Percentiles rank a stretch among this genome's conserved stretches.
Evolutionary conservation across 2,888 invertebrate genomes (phyloP).

Genomic region (Leptura quadrifasciata): DNA sequence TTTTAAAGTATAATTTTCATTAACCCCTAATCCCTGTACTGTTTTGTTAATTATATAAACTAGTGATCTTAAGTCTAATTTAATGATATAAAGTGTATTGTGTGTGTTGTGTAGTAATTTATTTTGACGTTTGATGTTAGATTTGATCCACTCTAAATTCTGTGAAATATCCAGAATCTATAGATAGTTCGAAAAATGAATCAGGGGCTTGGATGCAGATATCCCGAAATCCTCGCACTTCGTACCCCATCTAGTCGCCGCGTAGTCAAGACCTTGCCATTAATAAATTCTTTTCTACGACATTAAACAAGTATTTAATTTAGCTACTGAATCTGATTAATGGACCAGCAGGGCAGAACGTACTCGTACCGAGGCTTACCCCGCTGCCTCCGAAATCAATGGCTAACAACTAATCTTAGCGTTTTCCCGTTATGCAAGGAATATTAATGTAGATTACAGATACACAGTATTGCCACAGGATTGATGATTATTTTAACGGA

Average conservation of each 20-base stretch:
- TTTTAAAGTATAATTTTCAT: no score
- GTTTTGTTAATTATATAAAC: no score
- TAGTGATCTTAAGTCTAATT: no score
- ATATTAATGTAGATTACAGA: not conserved
- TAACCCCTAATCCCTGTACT: no score
- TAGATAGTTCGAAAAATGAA: conserved; percentile 11
- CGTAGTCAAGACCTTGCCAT: conserved; percentile 46
- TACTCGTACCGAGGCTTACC: conserved; percentile 2
- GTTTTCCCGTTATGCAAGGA: not conserved
- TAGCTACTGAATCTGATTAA: conserved; percentile 58
- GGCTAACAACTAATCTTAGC: not conserved
- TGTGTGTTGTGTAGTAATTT: no score
- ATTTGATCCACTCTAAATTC: not conserved
- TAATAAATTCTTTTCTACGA: conserved; percentile 63
- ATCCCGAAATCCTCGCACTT: conserved; percentile 16
- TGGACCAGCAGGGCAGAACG: conserved; percentile 51
- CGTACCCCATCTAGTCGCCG: not conserved
- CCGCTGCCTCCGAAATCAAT: conserved; percentile 6
- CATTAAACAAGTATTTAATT: conserved; percentile 66
- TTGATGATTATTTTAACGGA: no score
- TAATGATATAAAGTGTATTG: no score
- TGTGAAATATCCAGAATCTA: not conserved
- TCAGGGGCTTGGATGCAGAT: conserved; percentile 32
- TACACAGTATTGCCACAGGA: no score
- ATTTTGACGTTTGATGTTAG: no score